Evolutionary conservation across 2,113 vertebrate genomes (phyloP).

Genomic region (Microtus ochrogaster): DNA sequence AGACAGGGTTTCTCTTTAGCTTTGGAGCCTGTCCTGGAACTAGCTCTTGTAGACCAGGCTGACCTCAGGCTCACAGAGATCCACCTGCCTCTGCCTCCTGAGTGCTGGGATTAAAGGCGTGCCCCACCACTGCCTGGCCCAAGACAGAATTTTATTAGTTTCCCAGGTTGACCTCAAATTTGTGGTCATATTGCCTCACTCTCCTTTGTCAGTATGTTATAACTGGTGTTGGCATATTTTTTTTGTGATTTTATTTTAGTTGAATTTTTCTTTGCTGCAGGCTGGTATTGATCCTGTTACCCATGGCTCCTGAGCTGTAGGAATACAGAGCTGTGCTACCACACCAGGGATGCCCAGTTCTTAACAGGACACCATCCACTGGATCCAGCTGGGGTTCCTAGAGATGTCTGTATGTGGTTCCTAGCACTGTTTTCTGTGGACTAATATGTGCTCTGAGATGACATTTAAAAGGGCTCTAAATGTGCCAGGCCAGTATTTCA

Average conservation of each 20-base stretch:
- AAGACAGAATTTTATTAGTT: neutral
- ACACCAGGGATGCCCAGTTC: neutral
- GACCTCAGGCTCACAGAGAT: too few relatives aligned
- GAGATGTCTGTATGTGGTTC: neutral
- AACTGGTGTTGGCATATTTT: neutral
- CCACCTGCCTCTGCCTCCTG: too few relatives aligned
- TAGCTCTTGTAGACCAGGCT: too few relatives aligned
- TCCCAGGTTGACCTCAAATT: neutral
- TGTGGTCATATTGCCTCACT: neutral
- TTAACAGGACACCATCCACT: neutral
- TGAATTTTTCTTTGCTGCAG: neutral
- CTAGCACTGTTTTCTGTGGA: neutral
- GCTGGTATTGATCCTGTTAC: neutral
- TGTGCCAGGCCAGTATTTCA: neutral
- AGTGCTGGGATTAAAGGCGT: too few relatives aligned
- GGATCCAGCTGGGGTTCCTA: neutral
- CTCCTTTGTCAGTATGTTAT: neutral
- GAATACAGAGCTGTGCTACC: too few relatives aligned
- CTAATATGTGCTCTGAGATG: neutral
- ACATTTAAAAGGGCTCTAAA: neutral
- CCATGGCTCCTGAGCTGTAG: neutral
- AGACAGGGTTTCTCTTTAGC: too few relatives aligned
- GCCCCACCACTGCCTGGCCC: too few relatives aligned
- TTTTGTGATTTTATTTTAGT: neutral
- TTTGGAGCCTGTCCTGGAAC: too few relatives aligned